Evolutionary conservation across 2,797 vertebrate species (phyloP).

Genomic region (Sebastiscus tertius): DNA sequence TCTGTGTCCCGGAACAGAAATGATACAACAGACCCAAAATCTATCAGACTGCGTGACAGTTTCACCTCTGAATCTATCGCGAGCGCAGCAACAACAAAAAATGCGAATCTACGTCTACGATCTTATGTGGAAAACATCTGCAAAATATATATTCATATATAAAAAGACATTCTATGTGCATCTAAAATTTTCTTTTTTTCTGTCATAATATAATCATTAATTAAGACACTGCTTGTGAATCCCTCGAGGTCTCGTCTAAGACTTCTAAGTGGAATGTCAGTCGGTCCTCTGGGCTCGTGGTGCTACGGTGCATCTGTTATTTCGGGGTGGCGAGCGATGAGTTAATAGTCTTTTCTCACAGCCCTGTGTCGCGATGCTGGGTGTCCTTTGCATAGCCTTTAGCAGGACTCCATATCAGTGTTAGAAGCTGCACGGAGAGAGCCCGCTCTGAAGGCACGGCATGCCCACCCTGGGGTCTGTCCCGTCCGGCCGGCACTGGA

Average conservation of each 20-base stretch:
- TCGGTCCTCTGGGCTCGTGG: constrained; percentile 53
- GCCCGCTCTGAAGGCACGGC: constrained; percentile 70
- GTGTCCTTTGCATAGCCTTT: constrained; percentile 77
- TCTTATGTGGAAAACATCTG: constrained; percentile 83
- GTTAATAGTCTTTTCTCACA: constrained; percentile 44
- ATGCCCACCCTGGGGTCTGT: constrained; percentile 51
- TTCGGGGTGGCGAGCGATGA: constrained; percentile 17
- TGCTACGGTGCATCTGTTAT: constrained; percentile 61
- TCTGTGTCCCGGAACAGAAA: constrained; percentile 52
- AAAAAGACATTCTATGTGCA: constrained; percentile 83
- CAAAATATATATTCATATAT: constrained; percentile 84
- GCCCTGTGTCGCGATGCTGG: constrained; percentile 48
- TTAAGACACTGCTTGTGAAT: constrained; percentile 80
- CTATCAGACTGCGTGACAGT: constrained; percentile 30
- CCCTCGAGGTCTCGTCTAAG: constrained; percentile 68
- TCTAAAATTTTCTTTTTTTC: constrained; percentile 74
- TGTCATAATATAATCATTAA: constrained; percentile 74
- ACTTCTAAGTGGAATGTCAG: constrained; percentile 72
- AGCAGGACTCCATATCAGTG: constrained; percentile 58
- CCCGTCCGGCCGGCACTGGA: constrained; percentile 55
- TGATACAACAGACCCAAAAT: constrained; percentile 55
- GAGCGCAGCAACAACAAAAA: constrained; percentile 46
- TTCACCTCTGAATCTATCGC: constrained; percentile 44
- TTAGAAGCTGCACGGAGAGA: constrained; percentile 58
- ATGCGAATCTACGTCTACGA: constrained; percentile 70